Evolutionary conservation across 2,888 invertebrate species (phyloP).

Genomic region (Halocaridina rubra): DNA sequence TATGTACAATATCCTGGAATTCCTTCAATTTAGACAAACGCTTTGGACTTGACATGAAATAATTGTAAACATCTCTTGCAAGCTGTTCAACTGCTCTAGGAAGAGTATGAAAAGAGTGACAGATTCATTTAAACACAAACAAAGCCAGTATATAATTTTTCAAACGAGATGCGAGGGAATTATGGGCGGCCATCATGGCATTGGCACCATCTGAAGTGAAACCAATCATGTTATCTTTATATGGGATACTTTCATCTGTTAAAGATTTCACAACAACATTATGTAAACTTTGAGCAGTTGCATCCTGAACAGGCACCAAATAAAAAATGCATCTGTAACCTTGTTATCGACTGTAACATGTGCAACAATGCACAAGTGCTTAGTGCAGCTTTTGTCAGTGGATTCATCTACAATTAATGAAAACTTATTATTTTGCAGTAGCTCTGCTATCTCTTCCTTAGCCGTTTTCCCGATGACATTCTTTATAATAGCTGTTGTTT

Average conservation of each 20-base stretch:
- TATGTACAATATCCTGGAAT: constrained; percentile 9
- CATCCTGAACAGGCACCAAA: constrained; percentile 64
- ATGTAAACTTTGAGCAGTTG: constrained; percentile 63
- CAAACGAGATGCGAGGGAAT: neutral
- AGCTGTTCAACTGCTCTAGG: constrained; percentile 20
- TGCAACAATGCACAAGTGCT: constrained; percentile 65
- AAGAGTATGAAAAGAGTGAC: constrained; percentile 4
- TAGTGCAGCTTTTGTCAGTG: constrained; percentile 65
- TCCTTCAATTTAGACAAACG: neutral
- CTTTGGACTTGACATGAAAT: constrained; percentile 25
- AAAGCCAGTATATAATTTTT: neutral
- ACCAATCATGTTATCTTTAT: constrained; percentile 20
- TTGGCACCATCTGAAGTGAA: constrained; percentile 17
- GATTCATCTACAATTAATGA: constrained; percentile 65
- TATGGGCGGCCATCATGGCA: constrained; percentile 18
- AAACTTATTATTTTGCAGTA: constrained; percentile 62
- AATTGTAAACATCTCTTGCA: neutral
- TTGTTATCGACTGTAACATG: constrained; percentile 50
- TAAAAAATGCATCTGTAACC: constrained; percentile 63
- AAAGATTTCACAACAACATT: constrained; percentile 64
- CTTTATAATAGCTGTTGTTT: constrained; percentile 41
- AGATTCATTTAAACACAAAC: constrained; percentile 8
- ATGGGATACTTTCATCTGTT: no score
- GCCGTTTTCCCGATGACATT: constrained; percentile 62
- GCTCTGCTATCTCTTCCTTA: constrained; percentile 56